Evolutionary conservation across 1,140 invertebrate species (phyloP).

Genomic region (Tribolium madens): DNA sequence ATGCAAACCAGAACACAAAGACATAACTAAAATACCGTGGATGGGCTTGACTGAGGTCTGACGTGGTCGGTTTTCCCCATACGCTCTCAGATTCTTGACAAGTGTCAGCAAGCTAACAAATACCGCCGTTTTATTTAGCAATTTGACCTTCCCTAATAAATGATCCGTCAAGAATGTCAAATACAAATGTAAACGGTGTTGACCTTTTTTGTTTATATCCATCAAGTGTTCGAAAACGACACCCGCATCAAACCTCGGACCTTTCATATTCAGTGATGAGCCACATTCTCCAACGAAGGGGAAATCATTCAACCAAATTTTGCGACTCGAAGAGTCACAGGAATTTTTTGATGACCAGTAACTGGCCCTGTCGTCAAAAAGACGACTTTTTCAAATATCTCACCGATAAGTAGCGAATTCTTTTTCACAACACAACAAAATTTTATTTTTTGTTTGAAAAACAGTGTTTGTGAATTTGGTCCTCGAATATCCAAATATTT

Average conservation of each 20-base stretch:
- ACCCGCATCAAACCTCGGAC: slow-evolving; percentile 20
- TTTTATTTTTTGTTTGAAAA: too few species aligned
- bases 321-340: slow-evolving; percentile 17
- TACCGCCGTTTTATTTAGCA: slow-evolving; percentile 35
- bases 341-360: slow-evolving; percentile 16
- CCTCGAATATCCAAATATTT: background rate
- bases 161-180: slow-evolving; percentile 31
- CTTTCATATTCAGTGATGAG: background rate
- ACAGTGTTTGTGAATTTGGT: too few species aligned
- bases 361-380: background rate
- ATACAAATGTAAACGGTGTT: slow-evolving; percentile 33
- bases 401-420: too few species aligned
- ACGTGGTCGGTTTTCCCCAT: slow-evolving; percentile 36
- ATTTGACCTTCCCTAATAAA: slow-evolving; percentile 36
- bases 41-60: slow-evolving; percentile 36
- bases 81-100: slow-evolving; percentile 29
- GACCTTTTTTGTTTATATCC: slow-evolving; percentile 34
- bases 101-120: slow-evolving; percentile 25
- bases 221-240: slow-evolving; percentile 26
- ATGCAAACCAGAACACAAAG: slow-evolving; percentile 16
- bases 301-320: slow-evolving; percentile 26
- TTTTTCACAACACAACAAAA: too few species aligned
- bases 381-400: background rate
- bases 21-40: slow-evolving; percentile 32
- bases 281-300: slow-evolving; percentile 11